Evolutionary conservation across 2,888 invertebrate species (phyloP).

Genomic region (Pandemis corylana): DNA sequence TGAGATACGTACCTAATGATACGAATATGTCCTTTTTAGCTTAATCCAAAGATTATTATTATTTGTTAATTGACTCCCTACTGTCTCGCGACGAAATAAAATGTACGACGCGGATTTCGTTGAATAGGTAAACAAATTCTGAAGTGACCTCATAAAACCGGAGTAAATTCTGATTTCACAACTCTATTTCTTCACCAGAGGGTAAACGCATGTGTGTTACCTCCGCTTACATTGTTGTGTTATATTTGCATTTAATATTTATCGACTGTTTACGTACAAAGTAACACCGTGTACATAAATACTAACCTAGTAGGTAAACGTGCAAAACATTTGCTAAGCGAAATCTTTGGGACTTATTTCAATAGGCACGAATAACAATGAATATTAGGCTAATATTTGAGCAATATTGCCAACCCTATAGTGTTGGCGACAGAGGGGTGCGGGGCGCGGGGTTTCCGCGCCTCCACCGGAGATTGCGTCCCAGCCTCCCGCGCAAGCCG

Average conservation of each 20-base stretch:
- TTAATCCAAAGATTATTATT: no score
- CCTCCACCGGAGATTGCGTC: slow-evolving; percentile 79
- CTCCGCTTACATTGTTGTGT: neutral
- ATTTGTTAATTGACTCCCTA: no score
- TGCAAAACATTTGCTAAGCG: slow-evolving; percentile 1
- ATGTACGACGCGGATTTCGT: neutral
- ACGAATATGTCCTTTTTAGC: no score
- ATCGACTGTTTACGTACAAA: slow-evolving; percentile 8
- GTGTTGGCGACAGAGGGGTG: slow-evolving; percentile 43
- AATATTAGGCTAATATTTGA: slow-evolving; percentile 17
- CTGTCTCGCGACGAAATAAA: no score
- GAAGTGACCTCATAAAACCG: neutral
- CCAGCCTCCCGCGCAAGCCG: slow-evolving; percentile 76
- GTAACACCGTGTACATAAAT: slow-evolving; percentile 2
- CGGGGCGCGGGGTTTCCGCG: slow-evolving; percentile 57
- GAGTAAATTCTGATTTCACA: neutral
- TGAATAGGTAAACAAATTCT: neutral
- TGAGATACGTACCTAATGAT: no score
- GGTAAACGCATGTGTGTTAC: neutral
- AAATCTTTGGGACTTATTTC: neutral
- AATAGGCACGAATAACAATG: neutral
- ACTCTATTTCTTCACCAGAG: neutral
- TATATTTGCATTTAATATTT: slow-evolving; percentile 6
- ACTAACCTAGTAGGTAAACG: neutral
- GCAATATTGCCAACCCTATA: slow-evolving; percentile 34